These are phyloP conservation scores for Schizothorax lantsangensis DNA, from an alignment of 2,797 vertebrate genomes.

Conservation along the genomic window DNA sequence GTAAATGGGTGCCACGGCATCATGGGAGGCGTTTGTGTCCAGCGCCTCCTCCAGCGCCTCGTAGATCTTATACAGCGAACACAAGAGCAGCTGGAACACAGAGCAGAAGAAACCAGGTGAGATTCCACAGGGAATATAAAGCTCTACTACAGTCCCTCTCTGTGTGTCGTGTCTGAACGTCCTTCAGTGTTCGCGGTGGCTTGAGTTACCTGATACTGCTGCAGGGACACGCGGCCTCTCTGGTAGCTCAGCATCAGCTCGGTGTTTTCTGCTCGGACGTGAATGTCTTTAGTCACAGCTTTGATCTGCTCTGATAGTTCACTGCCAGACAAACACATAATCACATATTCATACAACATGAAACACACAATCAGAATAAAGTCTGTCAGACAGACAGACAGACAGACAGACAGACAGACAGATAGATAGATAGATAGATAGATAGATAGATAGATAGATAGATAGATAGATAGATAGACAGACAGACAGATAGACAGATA, in stretches of 20 bases:
- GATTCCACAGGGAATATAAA: not conserved
- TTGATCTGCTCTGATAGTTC: conserved; percentile 93
- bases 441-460: not conserved
- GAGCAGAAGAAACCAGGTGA: not conserved
- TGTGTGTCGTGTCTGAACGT: not conserved
- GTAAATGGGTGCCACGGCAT: conserved; percentile 84
- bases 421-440: too few species aligned
- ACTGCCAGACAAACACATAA: conserved; percentile 56
- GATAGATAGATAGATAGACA: not conserved
- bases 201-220: conserved; percentile 85
- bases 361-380: not conserved
- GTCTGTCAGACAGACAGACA: not conserved
- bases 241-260: conserved; percentile 92
- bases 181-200: too few species aligned
- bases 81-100: conserved; percentile 83
- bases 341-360: not conserved
- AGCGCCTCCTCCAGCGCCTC: conserved; percentile 87
- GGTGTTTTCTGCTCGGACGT: conserved; percentile 87
- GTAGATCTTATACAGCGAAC: conserved; percentile 90
- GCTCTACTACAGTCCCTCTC: too few species aligned
- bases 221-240: conserved; percentile 84
- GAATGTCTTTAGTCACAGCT: conserved; percentile 87
- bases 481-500: too few species aligned
- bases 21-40: conserved; percentile 85
- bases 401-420: not conserved